These are phyloP conservation scores for Caenorhabditis briggsae DNA, from an alignment of 1,140 invertebrate genomes.

Conservation along the genomic window DNA sequence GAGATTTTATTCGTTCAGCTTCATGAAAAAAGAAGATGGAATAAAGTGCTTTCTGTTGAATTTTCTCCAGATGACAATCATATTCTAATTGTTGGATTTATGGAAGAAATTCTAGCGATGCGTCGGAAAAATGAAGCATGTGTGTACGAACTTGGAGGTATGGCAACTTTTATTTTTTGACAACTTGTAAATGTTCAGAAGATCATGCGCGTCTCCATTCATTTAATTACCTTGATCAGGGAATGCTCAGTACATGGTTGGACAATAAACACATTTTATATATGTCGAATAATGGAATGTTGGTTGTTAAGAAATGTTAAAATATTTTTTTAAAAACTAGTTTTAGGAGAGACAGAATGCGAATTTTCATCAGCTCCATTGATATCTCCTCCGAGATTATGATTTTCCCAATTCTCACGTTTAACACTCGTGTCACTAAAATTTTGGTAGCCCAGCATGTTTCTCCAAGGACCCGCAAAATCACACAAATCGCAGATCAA, in stretches of 20 bases:
- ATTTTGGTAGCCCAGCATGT: slow-evolving; percentile 12
- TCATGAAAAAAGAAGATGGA: not conserved
- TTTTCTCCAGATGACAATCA: slow-evolving; percentile 9
- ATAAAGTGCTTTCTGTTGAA: not conserved
- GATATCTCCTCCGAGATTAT: not conserved
- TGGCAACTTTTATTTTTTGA: not conserved
- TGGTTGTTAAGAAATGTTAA: not conserved
- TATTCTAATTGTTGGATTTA: not conserved
- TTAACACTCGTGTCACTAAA: not conserved
- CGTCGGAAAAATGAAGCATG: not conserved
- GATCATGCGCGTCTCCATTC: not conserved
- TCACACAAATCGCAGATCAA: slow-evolving; percentile 36
- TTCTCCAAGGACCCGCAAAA: slow-evolving; percentile 5
- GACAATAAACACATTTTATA: not conserved
- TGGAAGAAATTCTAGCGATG: not conserved
- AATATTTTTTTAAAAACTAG: not conserved
- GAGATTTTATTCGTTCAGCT: not conserved
- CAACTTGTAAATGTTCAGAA: not conserved
- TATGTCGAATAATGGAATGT: not conserved
- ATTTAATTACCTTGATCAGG: not conserved
- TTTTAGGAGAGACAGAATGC: slow-evolving; percentile 41
- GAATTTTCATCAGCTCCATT: not conserved
- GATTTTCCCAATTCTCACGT: slow-evolving; percentile 4
- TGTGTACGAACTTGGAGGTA: not conserved
- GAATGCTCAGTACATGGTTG: slow-evolving; percentile 2